Base-by-base conservation (phyloP, 2,888 invertebrate species). In the Rhingia campestris region DNA sequence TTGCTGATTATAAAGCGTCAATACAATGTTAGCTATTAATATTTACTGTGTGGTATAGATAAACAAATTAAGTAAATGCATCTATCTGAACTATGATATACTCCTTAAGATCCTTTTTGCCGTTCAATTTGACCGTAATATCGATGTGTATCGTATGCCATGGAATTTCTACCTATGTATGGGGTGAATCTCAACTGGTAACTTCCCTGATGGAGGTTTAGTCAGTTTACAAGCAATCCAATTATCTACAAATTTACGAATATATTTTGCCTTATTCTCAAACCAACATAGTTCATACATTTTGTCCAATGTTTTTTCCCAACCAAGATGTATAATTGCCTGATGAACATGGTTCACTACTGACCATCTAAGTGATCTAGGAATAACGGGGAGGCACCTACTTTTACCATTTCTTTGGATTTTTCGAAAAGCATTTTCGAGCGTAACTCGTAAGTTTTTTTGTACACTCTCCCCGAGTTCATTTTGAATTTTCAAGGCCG, bases 81-180 rank as follows among this genome's bases (percentile, higher is more conserved):
- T 61, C 45, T 49, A 63, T 51, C 22, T 74, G 45, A 54, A 74
- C 43, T 43, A 63, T 45, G n/a, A 74, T 45, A 47, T 49, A 66
- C 14, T 66, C 51, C 43, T 66, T 66, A 1, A 41, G 6, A 33
- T 66, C 41, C 7, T 39, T 66, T 33, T 67, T 56, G 6, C 67
- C 66, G 14, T 54, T 66, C 5, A 53, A 12, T n/a, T 66, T 66
- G 3, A 53, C 76, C 10, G 33, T 76, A 4, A 69, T 56, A 12
- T 66, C 69, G 22, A 49, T 61, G 37, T 73, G 63, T 9, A 72
- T 14, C 4, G 72, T 72, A 22, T 72, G 72, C 73, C 61, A 73
- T 12, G 63, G 73, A 12, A 73, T 73, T 2, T 51, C 54, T 35
- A 54, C 45, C 41, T 73, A 9, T 61, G 73, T 22, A 73, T 63